A percentile compares a stretch with the other conserved stretches of the same genome.
Conservation (phyloP, 2,888 invertebrate species). For the Uropetala carovei region DNA sequence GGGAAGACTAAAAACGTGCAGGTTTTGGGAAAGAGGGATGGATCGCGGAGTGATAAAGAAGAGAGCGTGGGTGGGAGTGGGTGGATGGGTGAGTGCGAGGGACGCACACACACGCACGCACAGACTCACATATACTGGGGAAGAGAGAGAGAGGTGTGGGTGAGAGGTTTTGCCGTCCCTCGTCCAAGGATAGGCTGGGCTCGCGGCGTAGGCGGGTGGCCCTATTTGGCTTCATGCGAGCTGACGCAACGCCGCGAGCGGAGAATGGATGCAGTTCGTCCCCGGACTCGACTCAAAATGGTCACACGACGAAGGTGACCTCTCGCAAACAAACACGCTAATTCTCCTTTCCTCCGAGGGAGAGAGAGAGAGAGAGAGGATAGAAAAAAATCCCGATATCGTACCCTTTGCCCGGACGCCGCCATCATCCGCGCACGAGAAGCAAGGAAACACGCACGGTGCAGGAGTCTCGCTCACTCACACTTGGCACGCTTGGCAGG, state of each 20-base stretch:
- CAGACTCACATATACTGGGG: not conserved
- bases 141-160: not conserved
- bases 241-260: constrained; percentile 21
- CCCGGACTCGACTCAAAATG: constrained; percentile 4
- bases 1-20: not conserved
- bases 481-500: constrained; percentile 3
- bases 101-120: not conserved
- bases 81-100: not conserved
- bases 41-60: not conserved
- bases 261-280: constrained; percentile 27
- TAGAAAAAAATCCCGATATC: constrained; percentile 9
- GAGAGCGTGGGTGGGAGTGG: not conserved
- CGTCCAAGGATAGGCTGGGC: constrained; percentile 3
- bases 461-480: no score
- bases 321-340: not conserved
- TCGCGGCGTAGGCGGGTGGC: constrained; percentile 26
- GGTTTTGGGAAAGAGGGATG: no score
- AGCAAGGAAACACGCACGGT: no score
- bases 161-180: not conserved
- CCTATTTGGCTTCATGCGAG: constrained; percentile 52
- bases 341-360: not conserved
- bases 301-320: constrained; percentile 16
- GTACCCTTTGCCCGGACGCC: not conserved
- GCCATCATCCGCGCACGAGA: not conserved
- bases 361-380: not conserved